These are phyloP conservation scores for Netelia fuscicornis DNA, from an alignment of 2,888 invertebrate genomes.

Conservation along the genomic window DNA sequence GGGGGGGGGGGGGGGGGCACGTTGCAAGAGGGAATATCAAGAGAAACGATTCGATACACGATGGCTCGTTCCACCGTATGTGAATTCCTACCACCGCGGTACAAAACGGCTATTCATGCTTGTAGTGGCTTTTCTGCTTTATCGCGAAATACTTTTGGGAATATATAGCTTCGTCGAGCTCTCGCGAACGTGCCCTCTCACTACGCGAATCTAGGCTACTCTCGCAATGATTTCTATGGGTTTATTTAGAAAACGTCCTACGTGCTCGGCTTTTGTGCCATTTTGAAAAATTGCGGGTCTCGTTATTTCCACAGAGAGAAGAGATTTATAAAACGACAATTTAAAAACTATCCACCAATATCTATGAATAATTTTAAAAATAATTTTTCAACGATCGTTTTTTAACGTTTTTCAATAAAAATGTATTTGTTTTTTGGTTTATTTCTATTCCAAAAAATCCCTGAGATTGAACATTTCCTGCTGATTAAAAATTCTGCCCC, in stretches of 20 bases:
- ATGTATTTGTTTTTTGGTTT: no score
- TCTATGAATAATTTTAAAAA: no score
- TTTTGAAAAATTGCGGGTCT: not conserved
- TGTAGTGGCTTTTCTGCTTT: conserved; percentile 56
- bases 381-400: no score
- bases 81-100: conserved; percentile 27
- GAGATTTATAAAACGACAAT: not conserved
- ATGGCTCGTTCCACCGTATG: conserved; percentile 24
- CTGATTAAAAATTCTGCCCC: no score
- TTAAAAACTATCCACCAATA: no score
- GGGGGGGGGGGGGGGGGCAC: not conserved
- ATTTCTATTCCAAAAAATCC: no score
- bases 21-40: conserved; percentile 48
- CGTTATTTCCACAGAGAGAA: not conserved
- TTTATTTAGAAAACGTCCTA: no score
- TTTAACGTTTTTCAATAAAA: no score
- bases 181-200: conserved; percentile 13
- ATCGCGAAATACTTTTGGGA: conserved; percentile 66
- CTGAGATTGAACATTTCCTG: no score
- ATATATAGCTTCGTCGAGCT: conserved; percentile 56
- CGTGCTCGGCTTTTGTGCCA: no score
- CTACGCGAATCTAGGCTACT: not conserved
- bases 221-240: no score
- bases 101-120: conserved; percentile 62
- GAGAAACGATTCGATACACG: conserved; percentile 56